Evolutionary conservation across 2,888 invertebrate genomes (phyloP).

Genomic region (Athalia rosae): DNA sequence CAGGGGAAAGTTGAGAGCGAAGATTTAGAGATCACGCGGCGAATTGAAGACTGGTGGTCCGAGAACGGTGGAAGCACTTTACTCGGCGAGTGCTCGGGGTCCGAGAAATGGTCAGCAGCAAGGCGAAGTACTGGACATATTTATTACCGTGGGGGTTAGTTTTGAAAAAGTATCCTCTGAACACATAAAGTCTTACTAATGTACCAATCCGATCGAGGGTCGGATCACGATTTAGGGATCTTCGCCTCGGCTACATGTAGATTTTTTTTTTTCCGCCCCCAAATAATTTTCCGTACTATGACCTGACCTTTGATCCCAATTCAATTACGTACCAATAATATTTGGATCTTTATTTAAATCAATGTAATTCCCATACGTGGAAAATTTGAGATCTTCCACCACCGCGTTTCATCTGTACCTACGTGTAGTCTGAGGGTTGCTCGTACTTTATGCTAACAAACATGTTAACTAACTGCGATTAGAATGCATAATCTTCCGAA

Average conservation of each 20-base stretch:
- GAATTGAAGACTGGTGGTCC: neutral
- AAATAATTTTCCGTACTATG: too few relatives aligned
- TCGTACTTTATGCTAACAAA: too few relatives aligned
- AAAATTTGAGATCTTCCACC: too few relatives aligned
- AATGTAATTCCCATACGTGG: too few relatives aligned
- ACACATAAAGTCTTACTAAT: conserved; percentile 38
- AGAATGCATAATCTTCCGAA: neutral
- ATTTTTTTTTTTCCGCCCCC: too few relatives aligned
- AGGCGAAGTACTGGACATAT: conserved; percentile 51
- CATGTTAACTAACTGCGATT: neutral
- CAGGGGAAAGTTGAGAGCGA: conserved; percentile 13
- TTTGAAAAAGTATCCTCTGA: conserved; percentile 53
- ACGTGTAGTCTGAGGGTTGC: too few relatives aligned
- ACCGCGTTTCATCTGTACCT: too few relatives aligned
- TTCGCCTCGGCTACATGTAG: neutral
- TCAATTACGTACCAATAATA: too few relatives aligned
- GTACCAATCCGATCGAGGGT: conserved; percentile 46
- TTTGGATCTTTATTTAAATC: too few relatives aligned
- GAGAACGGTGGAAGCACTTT: conserved; percentile 40
- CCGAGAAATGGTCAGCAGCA: conserved; percentile 30
- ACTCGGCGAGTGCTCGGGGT: conserved; percentile 25
- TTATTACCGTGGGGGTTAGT: conserved; percentile 57
- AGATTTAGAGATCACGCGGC: conserved; percentile 33
- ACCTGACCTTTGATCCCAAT: too few relatives aligned
- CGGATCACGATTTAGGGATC: conserved; percentile 36